These are phyloP conservation scores for Nomada ferruginata DNA, from an alignment of 2,888 invertebrate species.

Conservation along the genomic window DNA sequence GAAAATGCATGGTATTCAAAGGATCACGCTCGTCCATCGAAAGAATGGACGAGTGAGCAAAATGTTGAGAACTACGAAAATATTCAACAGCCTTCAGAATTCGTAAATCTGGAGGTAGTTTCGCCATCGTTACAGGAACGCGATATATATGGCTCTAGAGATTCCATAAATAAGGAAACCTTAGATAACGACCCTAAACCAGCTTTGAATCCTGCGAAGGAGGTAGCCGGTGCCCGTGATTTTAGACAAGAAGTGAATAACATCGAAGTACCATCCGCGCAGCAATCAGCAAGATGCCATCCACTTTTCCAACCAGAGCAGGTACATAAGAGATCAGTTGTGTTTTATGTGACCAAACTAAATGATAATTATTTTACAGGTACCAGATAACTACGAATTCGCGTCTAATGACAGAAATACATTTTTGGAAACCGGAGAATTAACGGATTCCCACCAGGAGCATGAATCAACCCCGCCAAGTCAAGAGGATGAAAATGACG, in stretches of 20 bases:
- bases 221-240: conserved; percentile 57
- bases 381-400: conserved; percentile 82
- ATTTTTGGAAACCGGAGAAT: conserved; percentile 83
- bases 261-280: conserved; percentile 76
- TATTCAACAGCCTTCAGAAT: conserved; percentile 79
- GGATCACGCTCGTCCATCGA: conserved; percentile 66
- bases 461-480: conserved; percentile 79
- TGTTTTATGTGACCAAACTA: not conserved
- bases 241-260: conserved; percentile 78
- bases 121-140: conserved; percentile 76
- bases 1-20: conserved; percentile 74
- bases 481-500: conserved; percentile 83
- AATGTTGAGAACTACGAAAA: conserved; percentile 82
- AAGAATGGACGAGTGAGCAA: conserved; percentile 75
- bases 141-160: conserved; percentile 80
- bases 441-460: conserved; percentile 82
- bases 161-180: conserved; percentile 81
- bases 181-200: conserved; percentile 80
- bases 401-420: conserved; percentile 83
- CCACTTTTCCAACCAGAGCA: conserved; percentile 73
- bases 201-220: conserved; percentile 62
- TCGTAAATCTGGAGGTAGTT: conserved; percentile 80
- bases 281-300: conserved; percentile 66
- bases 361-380: conserved; percentile 56
- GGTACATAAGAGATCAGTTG: conserved; percentile 37